Percentiles rank a stretch among this genome's conserved stretches.
These are phyloP conservation scores for Hydroisotoma schaefferi DNA, from an alignment of 2,888 invertebrate genomes.

Conservation along the genomic window DNA sequence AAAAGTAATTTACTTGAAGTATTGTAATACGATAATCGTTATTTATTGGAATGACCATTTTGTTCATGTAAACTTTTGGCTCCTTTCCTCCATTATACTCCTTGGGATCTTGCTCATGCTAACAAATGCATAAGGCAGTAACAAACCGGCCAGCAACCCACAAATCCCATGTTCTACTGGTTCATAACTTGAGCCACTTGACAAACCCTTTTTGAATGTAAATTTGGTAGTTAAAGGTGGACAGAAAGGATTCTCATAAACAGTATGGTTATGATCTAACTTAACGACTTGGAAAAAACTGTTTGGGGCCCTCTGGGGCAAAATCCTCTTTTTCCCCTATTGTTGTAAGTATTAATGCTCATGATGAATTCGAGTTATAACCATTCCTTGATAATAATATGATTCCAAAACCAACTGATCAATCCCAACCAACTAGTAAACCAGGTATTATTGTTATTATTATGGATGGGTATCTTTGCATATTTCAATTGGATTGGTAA, in stretches of 20 bases:
- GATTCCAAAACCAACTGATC: too few species aligned
- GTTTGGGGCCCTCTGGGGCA: constrained; percentile 41
- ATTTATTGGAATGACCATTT: constrained; percentile 48
- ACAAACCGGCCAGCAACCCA: neutral
- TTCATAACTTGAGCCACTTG: constrained; percentile 45
- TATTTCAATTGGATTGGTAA: too few species aligned
- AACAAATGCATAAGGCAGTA: constrained; percentile 1
- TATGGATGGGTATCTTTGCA: too few species aligned
- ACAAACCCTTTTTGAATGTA: constrained; percentile 49
- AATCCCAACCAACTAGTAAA: too few species aligned
- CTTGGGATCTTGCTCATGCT: constrained; percentile 10
- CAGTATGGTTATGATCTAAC: constrained; percentile 47
- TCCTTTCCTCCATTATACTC: constrained; percentile 33
- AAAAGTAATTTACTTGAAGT: constrained; percentile 42
- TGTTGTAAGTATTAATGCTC: neutral
- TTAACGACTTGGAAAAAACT: constrained; percentile 46
- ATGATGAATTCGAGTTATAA: too few species aligned
- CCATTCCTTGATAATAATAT: too few species aligned
- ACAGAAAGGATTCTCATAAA: constrained; percentile 47
- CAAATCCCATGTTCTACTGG: constrained; percentile 7
- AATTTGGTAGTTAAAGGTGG: constrained; percentile 49
- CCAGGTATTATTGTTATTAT: too few species aligned
- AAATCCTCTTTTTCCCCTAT: constrained; percentile 30
- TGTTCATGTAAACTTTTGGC: constrained; percentile 35
- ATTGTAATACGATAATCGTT: constrained; percentile 46